phyloP scores from a whole-genome alignment of 2,113 vertebrate species.

The Varanus komodoensis region DNA sequence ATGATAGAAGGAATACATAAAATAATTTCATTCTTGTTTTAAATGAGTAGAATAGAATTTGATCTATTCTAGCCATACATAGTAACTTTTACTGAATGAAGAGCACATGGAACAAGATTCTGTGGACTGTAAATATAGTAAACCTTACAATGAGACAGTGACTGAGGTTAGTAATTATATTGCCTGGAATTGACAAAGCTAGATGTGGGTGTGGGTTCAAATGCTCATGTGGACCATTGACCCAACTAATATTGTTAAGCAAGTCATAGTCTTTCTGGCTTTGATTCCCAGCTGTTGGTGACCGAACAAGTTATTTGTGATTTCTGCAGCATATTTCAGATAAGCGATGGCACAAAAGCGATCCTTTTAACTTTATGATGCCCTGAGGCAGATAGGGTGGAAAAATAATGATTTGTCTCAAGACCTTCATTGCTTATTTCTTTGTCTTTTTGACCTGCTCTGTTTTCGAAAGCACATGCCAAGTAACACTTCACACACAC shows the following conservation, averaged over 20 bases:
- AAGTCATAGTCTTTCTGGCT: neutral
- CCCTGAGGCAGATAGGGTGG: neutral
- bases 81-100: too few relatives aligned
- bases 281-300: neutral
- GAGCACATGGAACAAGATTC: too few relatives aligned
- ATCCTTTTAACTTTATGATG: neutral
- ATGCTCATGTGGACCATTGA: neutral
- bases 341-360: neutral
- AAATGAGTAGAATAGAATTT: too few relatives aligned
- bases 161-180: neutral
- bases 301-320: neutral
- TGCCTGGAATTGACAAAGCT: neutral
- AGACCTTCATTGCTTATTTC: neutral
- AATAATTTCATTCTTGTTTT: neutral
- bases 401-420: neutral
- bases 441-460: neutral
- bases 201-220: neutral
- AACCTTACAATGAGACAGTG: neutral
- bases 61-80: too few relatives aligned
- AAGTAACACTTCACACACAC: neutral
- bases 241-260: neutral
- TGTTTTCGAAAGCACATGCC: neutral
- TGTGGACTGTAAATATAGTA: too few relatives aligned
- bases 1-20: neutral
- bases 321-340: neutral